Conservation (phyloP, 2,888 invertebrate species). For the Eudiplozoon nipponicum region DNA sequence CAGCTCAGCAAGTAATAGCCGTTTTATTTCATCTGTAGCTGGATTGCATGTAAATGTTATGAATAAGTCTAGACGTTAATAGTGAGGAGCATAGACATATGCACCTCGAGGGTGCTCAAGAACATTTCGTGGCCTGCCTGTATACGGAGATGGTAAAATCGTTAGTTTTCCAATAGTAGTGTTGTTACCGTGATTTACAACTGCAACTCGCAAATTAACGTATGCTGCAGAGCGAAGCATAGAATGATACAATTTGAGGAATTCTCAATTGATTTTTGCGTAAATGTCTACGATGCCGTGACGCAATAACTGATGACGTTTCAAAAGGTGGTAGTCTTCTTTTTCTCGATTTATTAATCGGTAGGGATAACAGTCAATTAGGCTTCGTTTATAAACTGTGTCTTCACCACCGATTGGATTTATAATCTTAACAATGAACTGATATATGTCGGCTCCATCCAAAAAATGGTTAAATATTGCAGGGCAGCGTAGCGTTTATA, state of each 20-base stretch:
- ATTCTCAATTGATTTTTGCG: conserved; percentile 17
- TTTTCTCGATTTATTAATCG: conserved; percentile 15
- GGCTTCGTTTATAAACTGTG: conserved; percentile 18
- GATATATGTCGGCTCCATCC: conserved; percentile 19
- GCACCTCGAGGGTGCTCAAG: conserved; percentile 26
- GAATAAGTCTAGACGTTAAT: conserved; percentile 27
- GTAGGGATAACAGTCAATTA: conserved; percentile 18
- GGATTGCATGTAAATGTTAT: conserved; percentile 18
- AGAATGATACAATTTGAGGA: conserved; percentile 15
- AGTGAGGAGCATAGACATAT: conserved; percentile 26
- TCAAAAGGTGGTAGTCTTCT: conserved; percentile 15
- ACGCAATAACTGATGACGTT: conserved; percentile 15
- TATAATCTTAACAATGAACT: conserved; percentile 6
- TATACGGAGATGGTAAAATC: conserved; percentile 20
- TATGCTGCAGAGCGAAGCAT: conserved; percentile 17
- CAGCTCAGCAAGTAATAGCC: conserved; percentile 10
- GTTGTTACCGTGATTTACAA: conserved; percentile 17
- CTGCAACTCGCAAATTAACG: conserved; percentile 19
- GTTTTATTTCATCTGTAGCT: conserved; percentile 16
- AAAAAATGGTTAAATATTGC: conserved; percentile 25
- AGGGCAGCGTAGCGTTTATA: conserved; percentile 23
- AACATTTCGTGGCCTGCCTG: conserved; percentile 23
- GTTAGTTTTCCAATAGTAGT: conserved; percentile 2
- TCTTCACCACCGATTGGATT: conserved; percentile 16
- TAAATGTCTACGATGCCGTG: conserved; percentile 17